Percentiles rank a stretch among this genome's conserved stretches.
Conservation (phyloP, 2,113 vertebrate species). For the Hemicordylus capensis region DNA sequence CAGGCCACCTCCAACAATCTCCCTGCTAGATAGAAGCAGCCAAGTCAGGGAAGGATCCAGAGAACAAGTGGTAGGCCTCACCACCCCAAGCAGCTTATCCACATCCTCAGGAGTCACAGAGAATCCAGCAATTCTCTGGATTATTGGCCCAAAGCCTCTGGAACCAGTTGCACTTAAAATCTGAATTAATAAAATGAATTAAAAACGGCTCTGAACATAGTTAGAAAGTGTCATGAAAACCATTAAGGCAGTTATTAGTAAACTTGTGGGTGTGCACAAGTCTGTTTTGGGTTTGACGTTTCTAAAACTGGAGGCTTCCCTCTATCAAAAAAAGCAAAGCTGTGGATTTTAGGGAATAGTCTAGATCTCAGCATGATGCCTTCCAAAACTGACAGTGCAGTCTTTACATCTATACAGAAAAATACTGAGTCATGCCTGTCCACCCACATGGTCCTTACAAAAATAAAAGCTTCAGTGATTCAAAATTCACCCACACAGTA, state of each 20-base stretch:
- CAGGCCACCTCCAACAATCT: no score
- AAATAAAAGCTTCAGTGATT: slow-evolving; percentile 79
- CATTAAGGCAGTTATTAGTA: not conserved
- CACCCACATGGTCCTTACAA: slow-evolving; percentile 75
- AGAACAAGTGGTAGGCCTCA: no score
- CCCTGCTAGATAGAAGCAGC: no score
- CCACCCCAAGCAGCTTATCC: no score
- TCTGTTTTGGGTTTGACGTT: not conserved
- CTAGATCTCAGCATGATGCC: slow-evolving; percentile 62
- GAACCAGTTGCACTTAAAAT: not conserved
- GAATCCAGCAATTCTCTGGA: no score
- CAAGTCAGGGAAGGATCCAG: no score
- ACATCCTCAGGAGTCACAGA: no score
- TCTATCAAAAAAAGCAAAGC: slow-evolving; percentile 48
- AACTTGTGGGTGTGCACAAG: not conserved
- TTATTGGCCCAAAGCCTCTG: not conserved
- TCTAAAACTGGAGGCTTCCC: slow-evolving; percentile 12
- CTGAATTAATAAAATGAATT: not conserved
- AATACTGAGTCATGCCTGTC: slow-evolving; percentile 79
- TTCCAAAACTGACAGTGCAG: slow-evolving; percentile 71
- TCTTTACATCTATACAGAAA: slow-evolving; percentile 74
- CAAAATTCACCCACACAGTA: slow-evolving; percentile 75
- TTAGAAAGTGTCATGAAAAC: not conserved
- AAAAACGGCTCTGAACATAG: not conserved
- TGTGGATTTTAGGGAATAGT: slow-evolving; percentile 47